Evolutionary conservation across 2,797 vertebrate species (phyloP).

Genomic region (Rhabdophis nuchalis): DNA sequence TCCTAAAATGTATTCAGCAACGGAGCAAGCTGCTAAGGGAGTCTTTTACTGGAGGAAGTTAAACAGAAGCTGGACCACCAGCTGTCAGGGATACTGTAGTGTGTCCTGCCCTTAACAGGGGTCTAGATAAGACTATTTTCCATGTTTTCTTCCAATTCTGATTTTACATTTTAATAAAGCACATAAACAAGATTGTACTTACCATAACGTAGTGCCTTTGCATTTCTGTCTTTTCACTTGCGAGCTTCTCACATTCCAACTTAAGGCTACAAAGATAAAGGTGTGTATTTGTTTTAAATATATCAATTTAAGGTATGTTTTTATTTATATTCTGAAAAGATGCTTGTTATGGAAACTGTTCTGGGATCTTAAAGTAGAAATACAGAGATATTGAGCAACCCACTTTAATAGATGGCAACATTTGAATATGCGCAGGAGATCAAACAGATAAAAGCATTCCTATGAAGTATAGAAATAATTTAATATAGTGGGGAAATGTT

Average conservation of each 20-base stretch:
- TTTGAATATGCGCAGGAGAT: conserved; percentile 17
- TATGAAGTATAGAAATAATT: not conserved
- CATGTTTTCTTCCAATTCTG: not conserved
- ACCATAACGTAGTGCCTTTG: conserved; percentile 98
- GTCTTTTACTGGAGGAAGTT: not conserved
- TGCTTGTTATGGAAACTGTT: conserved; percentile 39
- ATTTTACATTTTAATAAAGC: conserved; percentile 17
- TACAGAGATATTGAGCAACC: conserved; percentile 33
- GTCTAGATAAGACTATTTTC: not conserved
- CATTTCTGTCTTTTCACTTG: conserved; percentile 97
- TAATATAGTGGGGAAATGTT: not conserved
- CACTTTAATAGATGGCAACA: conserved; percentile 23
- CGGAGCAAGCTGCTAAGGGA: not conserved
- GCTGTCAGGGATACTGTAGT: not conserved
- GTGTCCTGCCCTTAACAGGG: not conserved
- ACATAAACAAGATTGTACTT: conserved; percentile 59
- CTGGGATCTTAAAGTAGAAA: conserved; percentile 47
- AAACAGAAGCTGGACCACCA: not conserved
- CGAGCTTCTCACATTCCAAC: conserved; percentile 96
- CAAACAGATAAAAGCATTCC: conserved; percentile 5
- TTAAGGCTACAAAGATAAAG: conserved; percentile 83
- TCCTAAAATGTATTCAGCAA: not conserved
- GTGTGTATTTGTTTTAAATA: conserved; percentile 65
- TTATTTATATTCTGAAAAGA: conserved; percentile 62
- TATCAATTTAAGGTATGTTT: conserved; percentile 63